phyloP scores from a whole-genome alignment of 1,140 invertebrate species.

The Samia ricini region DNA sequence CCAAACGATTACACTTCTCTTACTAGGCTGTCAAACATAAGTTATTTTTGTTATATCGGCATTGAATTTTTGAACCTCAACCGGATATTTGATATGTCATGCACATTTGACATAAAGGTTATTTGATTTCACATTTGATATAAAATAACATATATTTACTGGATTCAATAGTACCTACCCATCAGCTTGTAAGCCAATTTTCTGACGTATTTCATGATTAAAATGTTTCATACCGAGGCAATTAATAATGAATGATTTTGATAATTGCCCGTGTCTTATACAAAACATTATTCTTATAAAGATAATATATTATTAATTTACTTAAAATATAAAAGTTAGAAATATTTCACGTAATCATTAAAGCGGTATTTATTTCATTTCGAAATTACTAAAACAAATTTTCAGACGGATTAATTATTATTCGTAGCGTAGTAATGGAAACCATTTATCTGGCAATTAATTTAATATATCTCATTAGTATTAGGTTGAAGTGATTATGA shows the following conservation, averaged over 20 bases:
- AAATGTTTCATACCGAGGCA: not conserved
- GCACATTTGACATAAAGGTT: slow-evolving; percentile 21
- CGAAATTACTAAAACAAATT: slow-evolving; percentile 29
- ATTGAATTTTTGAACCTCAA: slow-evolving; percentile 52
- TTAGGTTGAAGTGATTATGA: slow-evolving; percentile 3
- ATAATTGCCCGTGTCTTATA: slow-evolving; percentile 1
- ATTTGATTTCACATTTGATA: not conserved
- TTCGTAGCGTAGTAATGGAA: slow-evolving; percentile 29
- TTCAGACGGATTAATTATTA: slow-evolving; percentile 29
- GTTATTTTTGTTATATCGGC: slow-evolving; percentile 73
- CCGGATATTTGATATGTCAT: slow-evolving; percentile 35
- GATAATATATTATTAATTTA: too few relatives aligned
- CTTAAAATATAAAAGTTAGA: too few relatives aligned
- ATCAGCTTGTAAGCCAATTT: not conserved
- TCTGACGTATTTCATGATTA: not conserved
- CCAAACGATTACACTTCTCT: slow-evolving; percentile 66
- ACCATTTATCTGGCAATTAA: slow-evolving; percentile 36
- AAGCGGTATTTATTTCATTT: not conserved
- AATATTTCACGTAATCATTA: not conserved
- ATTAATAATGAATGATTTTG: slow-evolving; percentile 3
- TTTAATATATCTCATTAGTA: slow-evolving; percentile 32
- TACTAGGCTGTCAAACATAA: slow-evolving; percentile 76
- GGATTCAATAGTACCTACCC: too few relatives aligned
- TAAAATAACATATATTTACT: not conserved
- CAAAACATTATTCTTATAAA: not conserved